Base-by-base conservation (phyloP, 2,113 vertebrate species). In the Copsychus sechellarum region DNA sequence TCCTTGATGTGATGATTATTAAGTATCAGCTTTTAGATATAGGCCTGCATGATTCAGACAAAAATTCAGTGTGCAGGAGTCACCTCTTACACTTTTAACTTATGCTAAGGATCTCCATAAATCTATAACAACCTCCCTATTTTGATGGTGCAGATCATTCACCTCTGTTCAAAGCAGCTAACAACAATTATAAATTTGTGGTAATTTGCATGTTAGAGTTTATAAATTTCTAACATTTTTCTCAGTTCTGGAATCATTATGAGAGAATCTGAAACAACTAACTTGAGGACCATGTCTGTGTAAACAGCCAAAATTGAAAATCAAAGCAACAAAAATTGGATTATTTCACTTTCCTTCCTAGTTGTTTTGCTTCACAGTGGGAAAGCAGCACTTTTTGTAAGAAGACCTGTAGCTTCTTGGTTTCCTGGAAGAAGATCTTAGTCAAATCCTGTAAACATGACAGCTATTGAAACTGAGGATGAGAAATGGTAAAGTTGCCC, bases 401-500 rank as follows among this genome's bases (percentile, higher is more conserved):
- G 36, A 53, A 79, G 43, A 65, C 58, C 23, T 70, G 61, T 74
- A 78, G 16, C 26, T 47, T 62, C 34, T 58, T 51, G 31, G 22
- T 58, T 85, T 94, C 21, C 62, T 86, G 56, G 53, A 65, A 84
- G 40, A 85, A 74, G 19, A 60, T 53, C 58, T 79, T 88, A 60
- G 56, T 28, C 82, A 77, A 92, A 87, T 85, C 10, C 33, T 1
- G 0, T 62, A 50, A 17, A 79, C 45, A 74, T 85, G 81, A 80
- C 57, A 93, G 58, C 33, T 84, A 50, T 79, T 86, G 71, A 81
- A 88, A 34, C 48, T 78, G 58, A 86, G 51, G 29, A 64, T 81
- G 78, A 86, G 91, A 94, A 95, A 91, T 21, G 5, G 23, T 48
- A 54, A 86, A 95, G 51, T 54, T 80, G 51, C 36, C 64, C 72